Evolutionary conservation across 2,113 vertebrate genomes (phyloP).

Genomic region (Rhinoderma darwinii): DNA sequence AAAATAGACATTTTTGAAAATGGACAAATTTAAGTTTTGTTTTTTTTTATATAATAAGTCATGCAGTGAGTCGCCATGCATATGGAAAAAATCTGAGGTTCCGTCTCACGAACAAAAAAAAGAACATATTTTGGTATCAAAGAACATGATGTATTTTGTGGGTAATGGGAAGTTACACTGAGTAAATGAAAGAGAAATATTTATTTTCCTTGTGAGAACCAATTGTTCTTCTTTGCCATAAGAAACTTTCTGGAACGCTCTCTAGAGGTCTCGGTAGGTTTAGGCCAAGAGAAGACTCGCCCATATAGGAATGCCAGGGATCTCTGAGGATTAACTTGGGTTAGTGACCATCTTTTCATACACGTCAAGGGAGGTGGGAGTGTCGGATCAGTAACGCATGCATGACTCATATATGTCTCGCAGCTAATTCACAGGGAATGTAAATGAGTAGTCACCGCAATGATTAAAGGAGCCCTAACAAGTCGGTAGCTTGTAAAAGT

Average conservation of each 20-base stretch:
- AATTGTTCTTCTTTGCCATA: constrained; percentile 15
- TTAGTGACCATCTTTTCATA: constrained; percentile 41
- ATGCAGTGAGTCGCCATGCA: not conserved
- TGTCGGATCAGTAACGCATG: constrained; percentile 2
- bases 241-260: constrained; percentile 21
- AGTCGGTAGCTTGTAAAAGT: not conserved
- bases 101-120: not conserved
- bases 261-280: not conserved
- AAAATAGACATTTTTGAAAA: not conserved
- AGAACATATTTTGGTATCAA: constrained; percentile 20
- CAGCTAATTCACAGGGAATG: not conserved
- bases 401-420: constrained; percentile 30
- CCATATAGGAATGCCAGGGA: constrained; percentile 31
- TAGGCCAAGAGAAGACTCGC: constrained; percentile 14
- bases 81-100: constrained; percentile 25
- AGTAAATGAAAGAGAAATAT: constrained; percentile 9
- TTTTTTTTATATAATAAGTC: not conserved
- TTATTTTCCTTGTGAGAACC: constrained; percentile 37
- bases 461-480: not conserved
- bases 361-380: constrained; percentile 20
- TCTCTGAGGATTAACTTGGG: constrained; percentile 31
- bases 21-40: not conserved
- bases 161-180: constrained; percentile 16
- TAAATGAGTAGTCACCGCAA: not conserved
- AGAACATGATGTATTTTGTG: constrained; percentile 34